Evolutionary conservation across 2,113 vertebrate genomes (phyloP).

Genomic region (Halichoeres trimaculatus): DNA sequence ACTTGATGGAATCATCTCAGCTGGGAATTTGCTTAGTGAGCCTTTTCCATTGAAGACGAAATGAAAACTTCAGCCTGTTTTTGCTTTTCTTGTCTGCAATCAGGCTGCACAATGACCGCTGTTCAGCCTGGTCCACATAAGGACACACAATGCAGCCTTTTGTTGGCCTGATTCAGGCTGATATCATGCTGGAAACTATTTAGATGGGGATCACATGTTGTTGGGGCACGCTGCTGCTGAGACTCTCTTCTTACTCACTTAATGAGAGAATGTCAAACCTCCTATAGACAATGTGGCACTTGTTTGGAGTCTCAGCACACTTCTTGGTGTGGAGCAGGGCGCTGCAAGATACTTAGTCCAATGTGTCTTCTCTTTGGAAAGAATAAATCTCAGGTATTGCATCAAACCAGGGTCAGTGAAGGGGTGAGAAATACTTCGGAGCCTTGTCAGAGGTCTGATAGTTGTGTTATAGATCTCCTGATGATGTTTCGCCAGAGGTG

Average conservation of each 20-base stretch:
- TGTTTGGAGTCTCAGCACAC: constrained; percentile 69
- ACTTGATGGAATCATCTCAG: constrained; percentile 36
- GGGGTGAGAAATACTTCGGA: constrained; percentile 30
- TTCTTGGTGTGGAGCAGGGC: constrained; percentile 38
- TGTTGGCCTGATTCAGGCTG: constrained; percentile 80
- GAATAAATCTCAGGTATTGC: constrained; percentile 21
- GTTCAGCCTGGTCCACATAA: constrained; percentile 63
- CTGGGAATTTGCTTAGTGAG: constrained; percentile 68
- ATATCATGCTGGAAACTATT: constrained; percentile 87
- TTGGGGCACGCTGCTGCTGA: constrained; percentile 66
- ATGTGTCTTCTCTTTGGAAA: constrained; percentile 36
- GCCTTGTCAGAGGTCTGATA: neutral
- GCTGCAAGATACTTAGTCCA: constrained; percentile 33
- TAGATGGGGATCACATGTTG: constrained; percentile 84
- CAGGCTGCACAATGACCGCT: constrained; percentile 72
- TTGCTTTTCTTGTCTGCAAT: constrained; percentile 46
- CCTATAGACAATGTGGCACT: constrained; percentile 74
- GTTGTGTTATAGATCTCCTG: constrained; percentile 19
- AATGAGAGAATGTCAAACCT: constrained; percentile 75
- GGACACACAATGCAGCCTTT: constrained; percentile 78
- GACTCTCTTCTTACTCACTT: constrained; percentile 80
- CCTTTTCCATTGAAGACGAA: constrained; percentile 60
- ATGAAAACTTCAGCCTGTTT: constrained; percentile 53
- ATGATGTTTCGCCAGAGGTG: neutral
- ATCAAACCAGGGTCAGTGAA: constrained; percentile 12